Conservation (phyloP, 2,113 vertebrate genomes). For the Neolamprologus toae region DNA sequence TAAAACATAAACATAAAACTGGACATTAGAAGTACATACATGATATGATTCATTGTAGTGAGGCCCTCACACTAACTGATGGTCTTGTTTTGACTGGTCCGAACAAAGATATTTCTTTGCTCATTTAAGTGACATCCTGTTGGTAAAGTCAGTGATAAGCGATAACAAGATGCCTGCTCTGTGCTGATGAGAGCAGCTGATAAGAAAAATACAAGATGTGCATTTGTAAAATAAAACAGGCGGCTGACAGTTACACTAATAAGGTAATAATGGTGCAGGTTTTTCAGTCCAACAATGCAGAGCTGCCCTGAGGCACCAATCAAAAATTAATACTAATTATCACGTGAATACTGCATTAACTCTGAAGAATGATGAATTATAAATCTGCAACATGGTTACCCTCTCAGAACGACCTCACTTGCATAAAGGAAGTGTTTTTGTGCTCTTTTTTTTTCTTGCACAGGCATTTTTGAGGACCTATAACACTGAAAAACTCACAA, state of each 20-base stretch:
- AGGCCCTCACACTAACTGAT: not conserved
- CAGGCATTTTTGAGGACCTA: not conserved
- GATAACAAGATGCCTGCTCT: not conserved
- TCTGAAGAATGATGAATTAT: conserved; percentile 70
- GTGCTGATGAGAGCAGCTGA: conserved; percentile 29
- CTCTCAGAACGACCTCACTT: conserved; percentile 47
- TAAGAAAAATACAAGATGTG: conserved; percentile 60
- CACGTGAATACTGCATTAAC: conserved; percentile 71
- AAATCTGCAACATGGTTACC: conserved; percentile 67
- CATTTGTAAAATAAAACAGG: conserved; percentile 69
- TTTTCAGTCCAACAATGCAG: conserved; percentile 55
- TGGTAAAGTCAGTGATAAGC: conserved; percentile 37
- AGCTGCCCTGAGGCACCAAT: conserved; percentile 61
- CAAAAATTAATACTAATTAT: conserved; percentile 78
- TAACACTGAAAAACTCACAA: not conserved
- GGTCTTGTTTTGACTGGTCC: conserved; percentile 3
- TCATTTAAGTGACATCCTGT: conserved; percentile 51
- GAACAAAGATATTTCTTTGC: not conserved
- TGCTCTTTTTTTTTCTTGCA: not conserved
- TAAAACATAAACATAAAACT: not conserved
- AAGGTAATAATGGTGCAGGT: conserved; percentile 54
- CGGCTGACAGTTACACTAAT: conserved; percentile 71
- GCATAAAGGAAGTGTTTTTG: conserved; percentile 43
- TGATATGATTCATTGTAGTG: not conserved
- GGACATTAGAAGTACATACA: not conserved